phyloP scores from a whole-genome alignment of 2,113 vertebrate species.

The Petaurus breviceps region DNA sequence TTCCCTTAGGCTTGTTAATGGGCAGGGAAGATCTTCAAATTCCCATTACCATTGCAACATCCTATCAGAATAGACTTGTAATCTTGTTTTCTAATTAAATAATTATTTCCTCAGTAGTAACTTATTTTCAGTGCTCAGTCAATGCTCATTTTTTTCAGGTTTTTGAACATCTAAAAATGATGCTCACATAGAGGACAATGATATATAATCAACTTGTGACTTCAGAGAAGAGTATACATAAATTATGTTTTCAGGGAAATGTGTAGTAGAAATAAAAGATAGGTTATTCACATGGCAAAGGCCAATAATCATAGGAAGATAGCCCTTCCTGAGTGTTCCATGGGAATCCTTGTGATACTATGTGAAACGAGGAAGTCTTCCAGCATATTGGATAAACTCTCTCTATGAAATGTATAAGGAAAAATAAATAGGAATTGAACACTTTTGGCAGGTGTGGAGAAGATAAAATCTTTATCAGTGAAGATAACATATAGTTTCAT shows the following conservation, averaged over 20 bases:
- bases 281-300: not conserved
- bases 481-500: not conserved
- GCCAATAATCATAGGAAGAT: not conserved
- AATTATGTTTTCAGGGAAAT: not conserved
- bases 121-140: not conserved
- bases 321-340: not conserved
- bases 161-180: not conserved
- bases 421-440: not conserved
- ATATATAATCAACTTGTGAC: no score
- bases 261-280: not conserved
- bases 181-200: not conserved
- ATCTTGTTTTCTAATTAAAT: not conserved
- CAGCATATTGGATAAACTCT: not conserved
- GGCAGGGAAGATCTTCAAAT: no score
- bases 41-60: no score
- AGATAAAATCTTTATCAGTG: not conserved
- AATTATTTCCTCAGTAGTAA: not conserved
- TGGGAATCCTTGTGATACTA: no score
- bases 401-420: not conserved
- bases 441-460: not conserved
- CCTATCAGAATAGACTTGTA: not conserved
- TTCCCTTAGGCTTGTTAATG: no score
- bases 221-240: not conserved
- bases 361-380: not conserved
- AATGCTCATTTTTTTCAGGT: not conserved